Percentiles rank a stretch among this genome's conserved stretches.
These are phyloP conservation scores for Junco hyemalis DNA, from an alignment of 2,113 vertebrate genomes.

Conservation along the genomic window DNA sequence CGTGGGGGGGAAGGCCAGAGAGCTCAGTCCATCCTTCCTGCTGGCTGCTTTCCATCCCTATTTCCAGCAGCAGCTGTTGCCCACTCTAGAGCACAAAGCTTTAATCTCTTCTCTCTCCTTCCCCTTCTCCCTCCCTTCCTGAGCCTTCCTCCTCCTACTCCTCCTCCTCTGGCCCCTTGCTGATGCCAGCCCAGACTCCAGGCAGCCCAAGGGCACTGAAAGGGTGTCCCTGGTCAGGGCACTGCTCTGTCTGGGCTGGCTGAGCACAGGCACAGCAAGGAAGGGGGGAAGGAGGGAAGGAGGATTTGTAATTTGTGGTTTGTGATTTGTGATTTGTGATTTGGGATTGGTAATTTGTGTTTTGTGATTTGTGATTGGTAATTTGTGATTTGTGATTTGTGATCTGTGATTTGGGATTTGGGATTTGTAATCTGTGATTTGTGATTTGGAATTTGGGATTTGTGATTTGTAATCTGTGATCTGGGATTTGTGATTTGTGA, in stretches of 20 bases:
- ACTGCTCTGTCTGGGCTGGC: background rate
- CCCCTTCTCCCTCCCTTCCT: background rate
- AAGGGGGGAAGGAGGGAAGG: too few species aligned
- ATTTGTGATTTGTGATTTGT: too few species aligned
- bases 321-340: too few species aligned
- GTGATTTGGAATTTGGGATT: too few species aligned
- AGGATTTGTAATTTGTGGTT: too few species aligned
- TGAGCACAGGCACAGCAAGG: background rate
- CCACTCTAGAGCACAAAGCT: background rate
- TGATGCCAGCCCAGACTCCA: background rate
- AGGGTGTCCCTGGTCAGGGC: background rate
- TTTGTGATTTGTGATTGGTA: too few species aligned
- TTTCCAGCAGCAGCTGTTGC: background rate
- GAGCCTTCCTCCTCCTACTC: background rate
- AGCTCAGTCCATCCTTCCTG: background rate
- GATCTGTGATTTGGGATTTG: too few species aligned
- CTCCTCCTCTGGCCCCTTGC: background rate
- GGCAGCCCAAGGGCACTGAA: background rate
- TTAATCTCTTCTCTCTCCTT: background rate
- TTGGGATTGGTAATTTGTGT: too few species aligned
- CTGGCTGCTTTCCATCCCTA: background rate
- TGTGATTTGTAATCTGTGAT: too few species aligned
- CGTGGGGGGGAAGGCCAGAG: background rate
- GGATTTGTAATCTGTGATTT: too few species aligned
- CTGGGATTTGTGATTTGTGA: too few species aligned